Base-by-base conservation (phyloP, 2,113 vertebrate genomes). In the Gallinago media region DNA sequence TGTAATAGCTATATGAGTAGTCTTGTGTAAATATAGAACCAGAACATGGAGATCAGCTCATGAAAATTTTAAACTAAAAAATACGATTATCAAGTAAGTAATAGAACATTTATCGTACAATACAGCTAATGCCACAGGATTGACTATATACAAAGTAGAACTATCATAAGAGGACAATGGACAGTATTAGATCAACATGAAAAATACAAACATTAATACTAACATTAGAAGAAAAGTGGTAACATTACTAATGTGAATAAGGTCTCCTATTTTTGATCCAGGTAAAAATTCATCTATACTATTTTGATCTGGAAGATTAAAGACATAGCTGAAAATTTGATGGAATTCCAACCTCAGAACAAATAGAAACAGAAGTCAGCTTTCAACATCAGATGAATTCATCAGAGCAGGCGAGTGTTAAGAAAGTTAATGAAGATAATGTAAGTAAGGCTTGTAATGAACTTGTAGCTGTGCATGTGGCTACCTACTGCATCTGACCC, bases 21-120 rank as follows among this genome's bases (percentile, higher is more conserved):
- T 54, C 79, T 74, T 40, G 67, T 70, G 75, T 79, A 88, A 96
- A 90, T 83, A 72, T 8, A 70, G 93, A 96, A 90, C 71, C 38
- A 13, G 79, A 93, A 85, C 67, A 47, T 50, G 55, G 65, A 88
- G 79, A 94, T 88, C 47, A 86, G 52, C 52, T 85, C 61, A 25
- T 59, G 68, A 88, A 74, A 90, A 71, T 59, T 56, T 88, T 55
- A 16, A 67, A 47, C 42, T 77, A 63, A 83, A 91, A 94, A 42
- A 22, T 74, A 40, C 1, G 12, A 80, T 3, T 84, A 38, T 86
- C 50, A 67, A 82, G 59, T 52, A 62, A 80, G 75, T 82, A 91
- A 44, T 18, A 67, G 47, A 80, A 32, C 21, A 71, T 78, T 63
- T 80, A 61, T 49, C 12, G 34, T 44, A 26, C 15, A 89, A 22